phyloP scores from a whole-genome alignment of 2,113 vertebrate genomes.

The Setophaga coronata region DNA sequence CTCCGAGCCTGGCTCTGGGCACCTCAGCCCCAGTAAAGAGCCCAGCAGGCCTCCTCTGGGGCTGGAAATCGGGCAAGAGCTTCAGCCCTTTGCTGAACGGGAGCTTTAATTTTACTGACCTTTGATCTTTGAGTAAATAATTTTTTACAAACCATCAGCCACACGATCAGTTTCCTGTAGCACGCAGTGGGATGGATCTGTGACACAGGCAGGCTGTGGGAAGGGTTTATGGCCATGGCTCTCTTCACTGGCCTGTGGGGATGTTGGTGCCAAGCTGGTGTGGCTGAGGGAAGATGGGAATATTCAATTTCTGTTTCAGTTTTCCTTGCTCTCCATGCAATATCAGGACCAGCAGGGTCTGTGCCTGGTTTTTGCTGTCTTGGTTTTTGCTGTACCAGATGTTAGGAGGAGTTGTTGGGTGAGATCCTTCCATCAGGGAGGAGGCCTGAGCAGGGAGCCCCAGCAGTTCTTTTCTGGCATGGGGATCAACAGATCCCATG shows the following conservation, averaged over 20 bases:
- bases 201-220: background rate
- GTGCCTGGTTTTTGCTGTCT: background rate
- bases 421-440: background rate
- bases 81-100: background rate
- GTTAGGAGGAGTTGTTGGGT: background rate
- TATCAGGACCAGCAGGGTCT: background rate
- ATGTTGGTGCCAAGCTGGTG: accelerated
- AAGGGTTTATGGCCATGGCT: background rate
- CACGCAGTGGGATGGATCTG: accelerated
- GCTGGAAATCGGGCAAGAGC: background rate
- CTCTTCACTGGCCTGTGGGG: background rate
- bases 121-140: background rate
- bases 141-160: background rate
- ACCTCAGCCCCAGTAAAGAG: background rate
- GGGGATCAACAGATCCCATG: background rate
- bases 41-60: background rate
- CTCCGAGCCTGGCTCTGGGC: background rate
- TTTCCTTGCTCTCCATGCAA: accelerated
- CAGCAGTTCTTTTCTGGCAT: background rate
- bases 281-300: background rate
- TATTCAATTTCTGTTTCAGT: accelerated
- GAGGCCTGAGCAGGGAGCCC: background rate
- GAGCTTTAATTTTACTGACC: background rate
- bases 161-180: background rate
- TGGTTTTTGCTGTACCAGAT: background rate